Conservation (phyloP, 2,797 vertebrate species). For the Lacerta bilineata region DNA sequence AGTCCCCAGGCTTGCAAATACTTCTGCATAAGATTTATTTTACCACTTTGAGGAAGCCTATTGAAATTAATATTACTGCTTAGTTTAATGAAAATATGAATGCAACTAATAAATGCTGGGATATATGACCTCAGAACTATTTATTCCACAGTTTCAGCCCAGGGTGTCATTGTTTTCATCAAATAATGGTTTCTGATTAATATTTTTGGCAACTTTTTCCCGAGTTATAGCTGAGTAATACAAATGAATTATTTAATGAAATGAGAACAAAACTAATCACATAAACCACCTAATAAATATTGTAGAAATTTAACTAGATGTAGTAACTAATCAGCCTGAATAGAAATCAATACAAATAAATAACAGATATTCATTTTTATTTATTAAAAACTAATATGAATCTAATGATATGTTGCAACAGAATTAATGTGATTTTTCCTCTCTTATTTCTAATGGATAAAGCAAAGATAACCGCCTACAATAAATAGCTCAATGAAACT, state of each 20-base stretch:
- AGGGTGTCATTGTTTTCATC: slow-evolving; percentile 33
- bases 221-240: not conserved
- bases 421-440: not conserved
- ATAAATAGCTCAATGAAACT: not conserved
- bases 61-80: slow-evolving; percentile 24
- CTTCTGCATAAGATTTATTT: slow-evolving; percentile 17
- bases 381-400: slow-evolving; percentile 7
- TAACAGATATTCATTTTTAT: not conserved
- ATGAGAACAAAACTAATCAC: slow-evolving; percentile 11
- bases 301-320: not conserved
- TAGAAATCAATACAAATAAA: slow-evolving; percentile 13
- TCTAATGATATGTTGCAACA: not conserved
- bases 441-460: not conserved
- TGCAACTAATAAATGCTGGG: slow-evolving; percentile 4
- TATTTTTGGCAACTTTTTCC: slow-evolving; percentile 22
- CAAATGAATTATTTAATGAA: slow-evolving; percentile 21
- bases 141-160: slow-evolving; percentile 29
- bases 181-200: slow-evolving; percentile 18
- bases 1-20: not conserved
- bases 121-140: not conserved
- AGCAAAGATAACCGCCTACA: not conserved
- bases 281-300: slow-evolving; percentile 26
- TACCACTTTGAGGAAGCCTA: not conserved
- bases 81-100: slow-evolving; percentile 13
- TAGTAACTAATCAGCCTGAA: slow-evolving; percentile 15